Conservation (phyloP, 2,797 vertebrate genomes). For the Zalophus californianus region DNA sequence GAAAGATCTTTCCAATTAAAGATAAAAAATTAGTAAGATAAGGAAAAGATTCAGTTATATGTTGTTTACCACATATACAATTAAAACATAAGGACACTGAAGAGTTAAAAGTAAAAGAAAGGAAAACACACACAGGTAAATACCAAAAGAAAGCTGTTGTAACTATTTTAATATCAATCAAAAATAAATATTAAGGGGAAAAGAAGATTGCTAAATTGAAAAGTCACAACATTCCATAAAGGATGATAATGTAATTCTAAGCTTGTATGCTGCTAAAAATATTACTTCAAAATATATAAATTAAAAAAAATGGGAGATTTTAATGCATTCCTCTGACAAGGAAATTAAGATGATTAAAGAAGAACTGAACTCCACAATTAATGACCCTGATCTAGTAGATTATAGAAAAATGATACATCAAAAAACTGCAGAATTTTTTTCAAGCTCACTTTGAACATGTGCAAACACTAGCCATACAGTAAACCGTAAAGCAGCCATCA, state of each 20-base stretch:
- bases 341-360: neutral
- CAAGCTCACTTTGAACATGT: neutral
- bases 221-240: slow-evolving; percentile 15
- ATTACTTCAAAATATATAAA: slow-evolving; percentile 38
- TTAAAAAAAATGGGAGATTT: neutral
- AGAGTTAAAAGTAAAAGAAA: slow-evolving; percentile 35
- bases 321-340: slow-evolving; percentile 13
- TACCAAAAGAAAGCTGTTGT: neutral
- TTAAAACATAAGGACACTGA: neutral
- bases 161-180: slow-evolving; percentile 17
- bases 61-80: neutral
- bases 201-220: neutral
- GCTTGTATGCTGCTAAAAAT: neutral
- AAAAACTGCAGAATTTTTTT: neutral
- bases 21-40: neutral
- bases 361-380: neutral
- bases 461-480: neutral
- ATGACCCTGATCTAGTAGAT: neutral
- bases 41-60: neutral
- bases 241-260: neutral
- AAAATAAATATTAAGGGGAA: neutral
- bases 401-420: neutral
- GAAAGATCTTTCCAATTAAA: neutral
- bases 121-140: neutral
- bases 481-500: neutral